phyloP scores from a whole-genome alignment of 2,797 vertebrate species.

The Lerista edwardsae region DNA sequence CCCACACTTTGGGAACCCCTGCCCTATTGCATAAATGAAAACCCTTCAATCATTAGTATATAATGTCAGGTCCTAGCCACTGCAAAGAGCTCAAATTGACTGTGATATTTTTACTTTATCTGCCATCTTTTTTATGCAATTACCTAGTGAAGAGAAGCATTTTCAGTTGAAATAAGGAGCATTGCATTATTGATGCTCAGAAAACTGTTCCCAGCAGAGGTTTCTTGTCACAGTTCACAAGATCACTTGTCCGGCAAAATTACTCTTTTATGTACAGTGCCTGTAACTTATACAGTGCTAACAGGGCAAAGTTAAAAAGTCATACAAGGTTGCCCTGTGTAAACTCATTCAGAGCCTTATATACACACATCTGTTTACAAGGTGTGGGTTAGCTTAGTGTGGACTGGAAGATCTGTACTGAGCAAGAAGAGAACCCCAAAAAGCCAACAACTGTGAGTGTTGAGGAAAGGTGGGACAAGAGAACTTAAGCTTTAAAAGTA shows the following conservation, averaged over 20 bases:
- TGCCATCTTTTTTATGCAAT: conserved; percentile 14
- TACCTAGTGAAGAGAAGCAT: conserved; percentile 29
- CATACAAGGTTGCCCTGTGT: conserved; percentile 46
- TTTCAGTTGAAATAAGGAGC: background rate
- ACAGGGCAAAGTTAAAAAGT: conserved; percentile 54
- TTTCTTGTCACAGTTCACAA: conserved; percentile 40
- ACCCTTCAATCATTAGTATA: background rate
- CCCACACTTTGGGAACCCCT: too few relatives aligned
- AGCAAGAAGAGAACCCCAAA: conserved; percentile 64
- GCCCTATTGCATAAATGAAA: background rate
- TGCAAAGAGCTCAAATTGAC: conserved; percentile 9
- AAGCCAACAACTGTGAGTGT: conserved; percentile 46
- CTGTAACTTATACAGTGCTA: conserved; percentile 14
- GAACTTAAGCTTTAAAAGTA: background rate
- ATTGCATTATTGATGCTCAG: conserved; percentile 32
- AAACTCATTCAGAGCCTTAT: conserved; percentile 49
- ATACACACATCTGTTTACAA: conserved; percentile 78
- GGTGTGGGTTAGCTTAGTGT: conserved; percentile 66
- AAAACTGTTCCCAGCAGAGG: conserved; percentile 1
- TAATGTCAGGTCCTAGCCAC: background rate
- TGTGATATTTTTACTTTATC: background rate
- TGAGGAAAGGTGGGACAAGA: background rate
- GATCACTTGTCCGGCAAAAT: conserved; percentile 27
- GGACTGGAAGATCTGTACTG: conserved; percentile 53
- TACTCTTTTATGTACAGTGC: conserved; percentile 19